Conservation (phyloP, 2,797 vertebrate species). For the Orientallactaga sibirica region DNA sequence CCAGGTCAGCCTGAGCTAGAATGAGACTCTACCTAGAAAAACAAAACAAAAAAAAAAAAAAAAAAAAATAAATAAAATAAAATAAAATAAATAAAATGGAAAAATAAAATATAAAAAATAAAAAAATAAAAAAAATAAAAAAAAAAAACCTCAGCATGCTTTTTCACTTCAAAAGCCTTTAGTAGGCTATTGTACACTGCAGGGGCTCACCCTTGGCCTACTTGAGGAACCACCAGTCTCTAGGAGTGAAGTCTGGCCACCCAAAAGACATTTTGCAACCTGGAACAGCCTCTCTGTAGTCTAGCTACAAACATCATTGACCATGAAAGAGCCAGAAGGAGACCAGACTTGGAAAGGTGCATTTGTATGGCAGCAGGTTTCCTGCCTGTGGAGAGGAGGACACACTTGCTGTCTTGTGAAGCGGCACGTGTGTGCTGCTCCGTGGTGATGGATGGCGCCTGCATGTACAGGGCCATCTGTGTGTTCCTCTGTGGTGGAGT, state of each 20-base stretch:
- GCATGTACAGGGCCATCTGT: neutral
- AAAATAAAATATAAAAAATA: too few species aligned
- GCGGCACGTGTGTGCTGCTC: neutral
- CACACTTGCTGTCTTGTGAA: neutral
- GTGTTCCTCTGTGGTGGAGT: neutral
- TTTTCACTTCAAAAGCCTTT: neutral
- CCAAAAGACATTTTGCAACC: neutral
- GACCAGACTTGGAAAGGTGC: neutral
- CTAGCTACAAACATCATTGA: neutral
- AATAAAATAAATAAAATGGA: too few species aligned
- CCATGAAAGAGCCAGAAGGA: neutral
- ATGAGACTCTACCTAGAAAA: too few species aligned
- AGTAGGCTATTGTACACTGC: neutral
- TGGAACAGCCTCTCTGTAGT: neutral
- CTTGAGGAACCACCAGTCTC: neutral
- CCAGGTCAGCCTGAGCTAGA: too few species aligned
- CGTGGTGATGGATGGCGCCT: fast-evolving
- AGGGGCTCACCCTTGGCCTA: neutral
- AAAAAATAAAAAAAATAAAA: too few species aligned
- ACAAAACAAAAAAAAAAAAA: too few species aligned
- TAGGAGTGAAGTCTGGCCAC: neutral
- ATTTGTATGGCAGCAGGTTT: neutral
- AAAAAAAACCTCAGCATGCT: neutral
- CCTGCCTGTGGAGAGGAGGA: neutral
- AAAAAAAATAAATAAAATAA: neutral